Conservation (phyloP, 2,113 vertebrate genomes). For the Erythrolamprus reginae region DNA sequence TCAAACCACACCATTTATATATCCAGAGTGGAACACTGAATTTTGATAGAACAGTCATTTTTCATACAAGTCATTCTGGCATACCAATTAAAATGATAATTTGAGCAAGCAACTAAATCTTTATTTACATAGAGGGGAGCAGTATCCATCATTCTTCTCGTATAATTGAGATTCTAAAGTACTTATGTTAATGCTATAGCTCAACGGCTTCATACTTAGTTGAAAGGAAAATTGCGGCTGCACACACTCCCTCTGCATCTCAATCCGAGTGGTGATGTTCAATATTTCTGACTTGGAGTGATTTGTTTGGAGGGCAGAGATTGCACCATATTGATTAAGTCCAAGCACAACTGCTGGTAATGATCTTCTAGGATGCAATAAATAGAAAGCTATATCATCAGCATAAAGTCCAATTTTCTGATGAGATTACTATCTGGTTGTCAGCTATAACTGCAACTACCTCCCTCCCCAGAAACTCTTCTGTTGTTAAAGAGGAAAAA, state of each 20-base stretch:
- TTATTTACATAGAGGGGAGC: background rate
- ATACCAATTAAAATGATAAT: background rate
- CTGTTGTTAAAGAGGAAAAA: background rate
- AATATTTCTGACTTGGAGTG: conserved; percentile 11
- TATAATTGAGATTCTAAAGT: background rate
- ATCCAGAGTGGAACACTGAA: background rate
- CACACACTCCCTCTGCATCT: background rate
- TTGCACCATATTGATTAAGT: background rate
- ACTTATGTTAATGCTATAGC: background rate
- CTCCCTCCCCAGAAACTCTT: background rate
- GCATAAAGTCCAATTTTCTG: background rate
- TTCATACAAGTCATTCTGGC: background rate
- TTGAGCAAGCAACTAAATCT: background rate
- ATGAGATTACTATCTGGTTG: background rate
- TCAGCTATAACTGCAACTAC: background rate
- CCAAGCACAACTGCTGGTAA: background rate
- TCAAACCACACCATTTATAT: background rate
- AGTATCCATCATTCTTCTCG: background rate
- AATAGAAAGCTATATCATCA: background rate
- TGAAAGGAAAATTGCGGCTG: background rate
- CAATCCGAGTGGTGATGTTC: background rate
- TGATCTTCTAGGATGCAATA: conserved; percentile 1
- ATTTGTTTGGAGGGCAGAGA: conserved; percentile 14
- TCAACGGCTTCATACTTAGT: background rate
- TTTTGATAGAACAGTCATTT: background rate